Evolutionary conservation across 1,140 invertebrate genomes (phyloP).

Genomic region (Hirudo medicinalis): DNA sequence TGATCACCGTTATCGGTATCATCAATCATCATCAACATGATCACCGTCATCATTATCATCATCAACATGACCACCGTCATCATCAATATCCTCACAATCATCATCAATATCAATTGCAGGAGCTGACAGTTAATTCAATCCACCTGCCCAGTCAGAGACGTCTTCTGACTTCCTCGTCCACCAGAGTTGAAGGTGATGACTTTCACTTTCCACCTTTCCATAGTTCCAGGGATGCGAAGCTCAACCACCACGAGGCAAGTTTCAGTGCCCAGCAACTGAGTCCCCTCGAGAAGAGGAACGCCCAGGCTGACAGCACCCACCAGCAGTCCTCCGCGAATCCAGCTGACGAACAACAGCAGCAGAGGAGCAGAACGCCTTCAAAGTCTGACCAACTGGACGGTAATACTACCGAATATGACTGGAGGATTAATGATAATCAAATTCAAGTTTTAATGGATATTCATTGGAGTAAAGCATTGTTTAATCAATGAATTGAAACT

Average conservation of each 20-base stretch:
- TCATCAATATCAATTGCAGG: not conserved
- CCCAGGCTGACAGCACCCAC: not conserved
- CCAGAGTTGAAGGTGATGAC: no score
- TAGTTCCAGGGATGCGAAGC: no score
- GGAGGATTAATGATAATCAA: no score
- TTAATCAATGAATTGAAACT: no score
- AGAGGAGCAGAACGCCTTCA: not conserved
- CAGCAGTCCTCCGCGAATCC: not conserved
- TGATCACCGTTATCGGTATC: no score
- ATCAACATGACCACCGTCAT: not conserved
- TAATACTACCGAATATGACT: no score
- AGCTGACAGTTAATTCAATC: not conserved
- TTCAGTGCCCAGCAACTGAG: slow-evolving; percentile 16
- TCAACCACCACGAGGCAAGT: not conserved
- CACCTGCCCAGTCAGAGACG: not conserved
- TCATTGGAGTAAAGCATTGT: no score
- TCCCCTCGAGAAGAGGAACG: slow-evolving; percentile 8
- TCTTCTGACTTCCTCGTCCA: not conserved
- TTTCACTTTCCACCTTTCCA: no score
- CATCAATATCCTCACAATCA: not conserved
- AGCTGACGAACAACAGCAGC: not conserved
- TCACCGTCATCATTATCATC: not conserved
- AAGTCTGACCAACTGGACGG: not conserved
- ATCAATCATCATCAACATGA: no score
- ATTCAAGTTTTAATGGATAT: no score